Base-by-base conservation (phyloP, 2,113 vertebrate species). In the Athene noctua region DNA sequence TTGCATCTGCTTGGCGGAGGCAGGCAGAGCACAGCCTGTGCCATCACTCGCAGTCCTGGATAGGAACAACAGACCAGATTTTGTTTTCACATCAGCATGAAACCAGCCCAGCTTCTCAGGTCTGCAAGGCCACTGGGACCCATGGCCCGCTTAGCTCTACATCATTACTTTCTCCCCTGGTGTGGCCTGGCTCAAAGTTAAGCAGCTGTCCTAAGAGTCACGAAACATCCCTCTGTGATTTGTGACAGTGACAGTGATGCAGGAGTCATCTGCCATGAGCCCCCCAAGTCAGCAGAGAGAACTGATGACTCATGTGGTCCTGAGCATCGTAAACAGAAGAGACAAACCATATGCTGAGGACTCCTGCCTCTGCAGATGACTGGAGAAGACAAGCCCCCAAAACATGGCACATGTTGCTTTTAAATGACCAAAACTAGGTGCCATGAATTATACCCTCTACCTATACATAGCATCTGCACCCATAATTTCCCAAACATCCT, bases 381-480 rank as follows among this genome's bases (percentile, higher is more conserved):
- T 0, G 0, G 68, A 84, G 42, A 52, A 93, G 46, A 47, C 0
- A 3, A 42, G 34, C 15, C 65, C 81, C 74, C 0, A 0, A 59
- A 72, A 79, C 0, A 0, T 1, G 1, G 55, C 73, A 49, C 65
- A 59, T 84, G 59, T 84, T 0, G 0, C 16, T 63, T 61, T 20
- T 17, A 65, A 38, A 20, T 52, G 25, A 58, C 27, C 52, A 58
- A 65, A 63, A 44, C 34, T 42, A 65, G 30, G 65, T 57, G 40
- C 38, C 11, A 6, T 10, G 21, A 77, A n/a, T 81, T 44, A 42
- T 86, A 11, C 30, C 58, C 44, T 85, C 80, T 72, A 63, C 44
- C 18, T 67, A 16, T 16, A 59, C 20, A 42, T 8, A n/a, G 38
- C 20, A 55, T 67, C 55, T 73, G 47, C 42, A 70, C 22, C 32